phyloP scores from a whole-genome alignment of 37 sponge, comb jelly and placozoan genomes.

The Ephydatia muelleri region DNA sequence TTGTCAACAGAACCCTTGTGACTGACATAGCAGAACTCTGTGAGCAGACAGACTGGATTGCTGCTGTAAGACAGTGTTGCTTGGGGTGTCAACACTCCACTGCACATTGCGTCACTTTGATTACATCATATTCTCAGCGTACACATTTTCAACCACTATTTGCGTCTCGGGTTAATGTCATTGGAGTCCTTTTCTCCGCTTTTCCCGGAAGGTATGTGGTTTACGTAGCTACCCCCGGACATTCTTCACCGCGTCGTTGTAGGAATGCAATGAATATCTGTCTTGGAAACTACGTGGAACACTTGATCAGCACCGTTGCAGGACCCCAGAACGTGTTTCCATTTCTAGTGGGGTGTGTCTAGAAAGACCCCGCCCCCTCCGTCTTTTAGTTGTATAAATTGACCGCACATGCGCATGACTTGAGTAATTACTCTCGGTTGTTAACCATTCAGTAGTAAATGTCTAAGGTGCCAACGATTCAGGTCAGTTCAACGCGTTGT shows the following conservation, averaged over 20 bases:
- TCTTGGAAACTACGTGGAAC: constrained; percentile 72
- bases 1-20: constrained; percentile 13
- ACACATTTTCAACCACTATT: background rate
- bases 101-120: background rate
- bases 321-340: constrained; percentile 57
- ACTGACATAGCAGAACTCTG: constrained; percentile 6
- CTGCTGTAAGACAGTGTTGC: constrained; percentile 5
- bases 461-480: background rate
- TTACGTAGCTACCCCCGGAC: background rate
- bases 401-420: background rate
- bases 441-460: background rate
- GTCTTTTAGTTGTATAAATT: background rate
- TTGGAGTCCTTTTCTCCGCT: background rate
- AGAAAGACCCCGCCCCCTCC: background rate
- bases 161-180: background rate
- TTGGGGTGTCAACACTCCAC: background rate
- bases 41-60: constrained; percentile 14
- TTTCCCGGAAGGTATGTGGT: background rate
- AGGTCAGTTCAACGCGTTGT: background rate
- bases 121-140: background rate
- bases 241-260: background rate
- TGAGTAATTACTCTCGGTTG: background rate
- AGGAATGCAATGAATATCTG: constrained; percentile 47
- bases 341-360: constrained; percentile 24
- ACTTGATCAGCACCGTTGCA: constrained; percentile 19